These are phyloP conservation scores for Zeuzera pyrina DNA, from an alignment of 2,888 invertebrate genomes.

Conservation along the genomic window DNA sequence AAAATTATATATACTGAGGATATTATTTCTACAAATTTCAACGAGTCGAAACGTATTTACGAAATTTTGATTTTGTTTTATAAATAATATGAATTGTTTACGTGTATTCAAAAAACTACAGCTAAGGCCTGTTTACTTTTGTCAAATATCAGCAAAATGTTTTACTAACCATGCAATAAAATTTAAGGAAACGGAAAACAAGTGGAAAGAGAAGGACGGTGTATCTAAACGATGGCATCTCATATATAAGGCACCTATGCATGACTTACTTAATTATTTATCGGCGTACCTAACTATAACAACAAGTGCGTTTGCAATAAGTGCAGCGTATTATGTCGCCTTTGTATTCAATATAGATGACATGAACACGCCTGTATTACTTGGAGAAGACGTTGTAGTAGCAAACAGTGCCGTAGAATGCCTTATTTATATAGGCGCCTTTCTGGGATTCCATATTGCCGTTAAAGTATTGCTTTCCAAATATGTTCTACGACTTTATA, in stretches of 20 bases:
- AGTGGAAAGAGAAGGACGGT: slow-evolving; percentile 45
- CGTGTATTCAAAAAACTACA: slow-evolving; percentile 27
- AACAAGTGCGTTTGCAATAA: slow-evolving; percentile 27
- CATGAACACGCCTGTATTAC: slow-evolving; percentile 37
- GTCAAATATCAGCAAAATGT: slow-evolving; percentile 24
- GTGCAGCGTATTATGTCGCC: slow-evolving; percentile 39
- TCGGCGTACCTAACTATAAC: slow-evolving; percentile 45
- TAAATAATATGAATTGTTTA: slow-evolving; percentile 34
- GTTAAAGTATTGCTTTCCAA: slow-evolving; percentile 48
- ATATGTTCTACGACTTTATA: slow-evolving; percentile 53
- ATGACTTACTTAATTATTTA: slow-evolving; percentile 34
- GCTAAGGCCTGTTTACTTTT: slow-evolving; percentile 19
- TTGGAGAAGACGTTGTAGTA: slow-evolving; percentile 45
- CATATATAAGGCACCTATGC: slow-evolving; percentile 63
- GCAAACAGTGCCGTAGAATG: slow-evolving; percentile 50
- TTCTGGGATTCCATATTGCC: slow-evolving; percentile 41
- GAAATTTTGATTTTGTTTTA: not conserved
- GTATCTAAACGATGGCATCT: slow-evolving; percentile 46
- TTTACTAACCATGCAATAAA: slow-evolving; percentile 37
- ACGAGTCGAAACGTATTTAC: too few relatives aligned
- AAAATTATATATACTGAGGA: too few relatives aligned
- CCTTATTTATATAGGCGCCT: slow-evolving; percentile 44
- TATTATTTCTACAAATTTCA: too few relatives aligned
- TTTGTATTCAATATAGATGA: slow-evolving; percentile 36
- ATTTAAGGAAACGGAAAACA: slow-evolving; percentile 44